Conservation (phyloP, 2,888 invertebrate genomes). For the Orthonevra nobilis region DNA sequence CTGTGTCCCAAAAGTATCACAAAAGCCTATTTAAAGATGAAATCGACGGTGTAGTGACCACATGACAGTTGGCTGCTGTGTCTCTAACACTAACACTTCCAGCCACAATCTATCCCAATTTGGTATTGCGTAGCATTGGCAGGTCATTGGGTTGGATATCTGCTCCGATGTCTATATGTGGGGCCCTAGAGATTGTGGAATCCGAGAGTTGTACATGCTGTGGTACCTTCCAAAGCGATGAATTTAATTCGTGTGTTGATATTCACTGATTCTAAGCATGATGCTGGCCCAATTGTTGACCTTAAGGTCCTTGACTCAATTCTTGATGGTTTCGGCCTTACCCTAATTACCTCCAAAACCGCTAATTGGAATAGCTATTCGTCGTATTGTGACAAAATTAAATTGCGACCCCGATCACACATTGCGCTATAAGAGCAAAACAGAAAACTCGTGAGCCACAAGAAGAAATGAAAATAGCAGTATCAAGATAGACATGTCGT, state of each 20-base stretch:
- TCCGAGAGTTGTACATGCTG: constrained; percentile 45
- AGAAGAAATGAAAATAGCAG: too few species aligned
- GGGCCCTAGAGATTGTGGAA: constrained; percentile 26
- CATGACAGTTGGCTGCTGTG: too few species aligned
- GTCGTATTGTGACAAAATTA: too few species aligned
- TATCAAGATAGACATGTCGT: too few species aligned
- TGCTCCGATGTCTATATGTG: constrained; percentile 47
- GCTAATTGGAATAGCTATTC: too few species aligned
- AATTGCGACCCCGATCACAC: too few species aligned
- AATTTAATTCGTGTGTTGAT: constrained; percentile 31
- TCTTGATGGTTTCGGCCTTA: too few species aligned
- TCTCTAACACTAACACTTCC: constrained; percentile 9
- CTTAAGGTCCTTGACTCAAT: too few species aligned
- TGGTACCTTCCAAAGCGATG: constrained; percentile 41
- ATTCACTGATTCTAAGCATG: constrained; percentile 22
- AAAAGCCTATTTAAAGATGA: background rate
- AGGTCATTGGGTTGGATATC: constrained; percentile 28
- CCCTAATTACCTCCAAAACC: too few species aligned
- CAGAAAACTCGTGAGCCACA: too few species aligned
- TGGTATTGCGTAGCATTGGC: constrained; percentile 54
- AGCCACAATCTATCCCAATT: constrained; percentile 57
- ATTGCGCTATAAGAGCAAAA: too few species aligned
- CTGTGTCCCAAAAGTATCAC: constrained; percentile 14
- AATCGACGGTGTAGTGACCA: background rate
- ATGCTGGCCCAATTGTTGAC: constrained; percentile 16